Percentiles rank a stretch among this genome's conserved stretches.
phyloP scores from a whole-genome alignment of 2,888 invertebrate genomes.

The Hydrotaea cyrtoneurina region DNA sequence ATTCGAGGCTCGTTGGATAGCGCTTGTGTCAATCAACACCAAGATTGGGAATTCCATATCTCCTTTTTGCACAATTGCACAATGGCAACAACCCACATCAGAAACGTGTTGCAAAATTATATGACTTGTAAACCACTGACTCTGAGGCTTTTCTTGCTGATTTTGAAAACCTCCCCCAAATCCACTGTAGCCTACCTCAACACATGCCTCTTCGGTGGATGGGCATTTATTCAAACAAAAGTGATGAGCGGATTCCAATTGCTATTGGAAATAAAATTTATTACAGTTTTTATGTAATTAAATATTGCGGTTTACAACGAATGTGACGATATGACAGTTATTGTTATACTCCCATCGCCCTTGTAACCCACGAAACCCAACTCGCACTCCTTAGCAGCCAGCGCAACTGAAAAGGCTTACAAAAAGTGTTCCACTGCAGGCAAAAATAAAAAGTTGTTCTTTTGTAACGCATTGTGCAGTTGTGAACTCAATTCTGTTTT shows the following conservation, averaged over 20 bases:
- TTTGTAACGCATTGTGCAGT: background rate
- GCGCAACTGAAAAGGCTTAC: too few relatives aligned
- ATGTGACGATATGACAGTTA: slow-evolving; percentile 1
- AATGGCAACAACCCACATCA: too few relatives aligned
- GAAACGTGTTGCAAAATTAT: too few relatives aligned
- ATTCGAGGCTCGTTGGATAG: too few relatives aligned
- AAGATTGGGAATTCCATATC: too few relatives aligned
- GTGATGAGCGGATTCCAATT: slow-evolving; percentile 25
- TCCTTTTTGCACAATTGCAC: too few relatives aligned
- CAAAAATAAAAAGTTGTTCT: slow-evolving; percentile 9
- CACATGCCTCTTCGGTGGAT: background rate
- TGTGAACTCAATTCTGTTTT: background rate
- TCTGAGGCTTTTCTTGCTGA: too few relatives aligned
- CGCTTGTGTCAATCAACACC: too few relatives aligned
- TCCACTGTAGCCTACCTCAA: too few relatives aligned
- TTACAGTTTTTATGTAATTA: slow-evolving; percentile 40
- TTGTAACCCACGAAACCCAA: background rate
- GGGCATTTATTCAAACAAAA: background rate
- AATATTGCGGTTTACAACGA: slow-evolving; percentile 48
- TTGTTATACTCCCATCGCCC: background rate
- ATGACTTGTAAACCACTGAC: too few relatives aligned
- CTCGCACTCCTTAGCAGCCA: too few relatives aligned
- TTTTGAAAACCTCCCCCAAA: too few relatives aligned
- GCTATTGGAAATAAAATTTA: slow-evolving; percentile 17
- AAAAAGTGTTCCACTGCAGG: background rate